Percentiles rank a stretch among this genome's conserved stretches.
These are phyloP conservation scores for Callyntrura sp. DNA, from an alignment of 2,888 invertebrate species.

Conservation along the genomic window DNA sequence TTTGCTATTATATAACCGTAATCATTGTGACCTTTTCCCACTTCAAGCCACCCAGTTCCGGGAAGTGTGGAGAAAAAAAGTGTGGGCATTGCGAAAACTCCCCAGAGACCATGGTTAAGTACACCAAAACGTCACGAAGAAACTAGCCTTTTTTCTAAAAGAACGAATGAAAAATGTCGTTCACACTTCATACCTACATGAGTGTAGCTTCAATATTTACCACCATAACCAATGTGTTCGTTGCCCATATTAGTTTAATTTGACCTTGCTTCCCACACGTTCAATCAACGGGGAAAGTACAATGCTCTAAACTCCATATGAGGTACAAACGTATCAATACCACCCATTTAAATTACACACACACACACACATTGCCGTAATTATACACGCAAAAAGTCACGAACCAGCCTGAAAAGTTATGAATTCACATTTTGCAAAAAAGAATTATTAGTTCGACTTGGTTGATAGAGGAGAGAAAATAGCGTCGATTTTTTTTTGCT, in stretches of 20 bases:
- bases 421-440: slow-evolving; percentile 51
- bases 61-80: background rate
- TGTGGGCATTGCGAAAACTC: background rate
- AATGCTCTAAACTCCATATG: background rate
- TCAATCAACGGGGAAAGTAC: background rate
- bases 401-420: slow-evolving; percentile 27
- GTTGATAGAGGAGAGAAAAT: slow-evolving; percentile 1
- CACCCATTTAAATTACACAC: background rate
- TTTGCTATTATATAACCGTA: slow-evolving; percentile 13
- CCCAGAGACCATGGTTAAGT: background rate
- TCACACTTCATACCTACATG: background rate
- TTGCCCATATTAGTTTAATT: background rate
- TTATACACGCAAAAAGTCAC: slow-evolving; percentile 47
- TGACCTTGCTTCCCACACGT: too few species aligned
- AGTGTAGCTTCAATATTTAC: background rate
- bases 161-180: slow-evolving; percentile 10
- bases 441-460: slow-evolving; percentile 43
- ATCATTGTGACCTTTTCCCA: slow-evolving; percentile 51
- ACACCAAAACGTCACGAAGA: slow-evolving; percentile 6
- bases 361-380: slow-evolving; percentile 20
- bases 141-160: background rate
- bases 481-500: slow-evolving; percentile 21
- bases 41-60: slow-evolving; percentile 19
- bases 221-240: background rate
- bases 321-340: background rate